Percentiles rank a stretch among this genome's conserved stretches.
Conservation (phyloP, 2,888 invertebrate genomes). For the Lithophane leautieri region DNA sequence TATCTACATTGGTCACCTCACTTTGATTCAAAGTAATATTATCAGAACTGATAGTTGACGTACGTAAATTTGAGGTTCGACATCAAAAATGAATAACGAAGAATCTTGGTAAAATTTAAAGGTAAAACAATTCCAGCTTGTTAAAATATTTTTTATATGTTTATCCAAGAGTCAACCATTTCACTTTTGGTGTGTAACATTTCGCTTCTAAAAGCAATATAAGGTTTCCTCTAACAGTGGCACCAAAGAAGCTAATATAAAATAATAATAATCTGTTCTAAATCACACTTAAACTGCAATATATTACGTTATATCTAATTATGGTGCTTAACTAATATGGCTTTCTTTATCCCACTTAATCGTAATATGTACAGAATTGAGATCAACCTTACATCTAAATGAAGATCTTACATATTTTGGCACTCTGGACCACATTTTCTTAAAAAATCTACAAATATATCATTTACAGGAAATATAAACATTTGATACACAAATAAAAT, state of each 20-base stretch:
- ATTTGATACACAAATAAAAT: constrained; percentile 68
- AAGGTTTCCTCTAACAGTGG: constrained; percentile 25
- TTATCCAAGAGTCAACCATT: neutral
- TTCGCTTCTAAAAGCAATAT: constrained; percentile 2
- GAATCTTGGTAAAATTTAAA: neutral
- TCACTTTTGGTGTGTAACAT: neutral
- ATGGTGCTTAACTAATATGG: constrained; percentile 69
- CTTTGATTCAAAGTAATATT: constrained; percentile 8
- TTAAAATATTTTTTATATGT: neutral
- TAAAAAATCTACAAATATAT: constrained; percentile 59
- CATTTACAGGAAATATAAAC: constrained; percentile 71
- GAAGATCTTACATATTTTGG: constrained; percentile 89
- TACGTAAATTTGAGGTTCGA: neutral
- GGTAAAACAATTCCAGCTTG: constrained; percentile 52
- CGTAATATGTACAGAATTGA: constrained; percentile 86
- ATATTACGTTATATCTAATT: constrained; percentile 61
- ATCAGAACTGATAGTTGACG: neutral
- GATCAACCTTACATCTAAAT: constrained; percentile 87
- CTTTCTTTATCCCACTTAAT: constrained; percentile 69
- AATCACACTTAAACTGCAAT: constrained; percentile 66
- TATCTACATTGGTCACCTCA: constrained; percentile 34
- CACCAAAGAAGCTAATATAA: constrained; percentile 42
- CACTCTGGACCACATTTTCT: constrained; percentile 86
- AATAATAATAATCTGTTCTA: constrained; percentile 57
- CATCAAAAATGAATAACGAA: neutral